phyloP scores from a whole-genome alignment of 2,888 invertebrate genomes.

The Coelopa pilipes region DNA sequence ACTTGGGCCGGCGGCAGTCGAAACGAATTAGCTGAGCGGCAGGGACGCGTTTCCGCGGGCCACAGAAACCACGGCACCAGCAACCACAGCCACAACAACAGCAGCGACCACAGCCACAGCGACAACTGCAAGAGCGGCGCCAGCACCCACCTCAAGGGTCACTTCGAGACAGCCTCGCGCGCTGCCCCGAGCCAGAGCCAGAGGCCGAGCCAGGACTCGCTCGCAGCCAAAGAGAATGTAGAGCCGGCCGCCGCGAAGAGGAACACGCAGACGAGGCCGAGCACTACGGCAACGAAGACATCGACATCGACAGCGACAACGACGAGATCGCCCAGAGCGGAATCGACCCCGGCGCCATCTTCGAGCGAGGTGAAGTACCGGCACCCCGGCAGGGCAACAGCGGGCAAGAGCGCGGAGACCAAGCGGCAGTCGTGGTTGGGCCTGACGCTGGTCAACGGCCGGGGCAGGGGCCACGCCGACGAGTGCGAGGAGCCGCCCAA shows the following conservation, averaged over 20 bases:
- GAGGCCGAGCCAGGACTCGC: background rate
- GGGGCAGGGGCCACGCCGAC: constrained; percentile 19
- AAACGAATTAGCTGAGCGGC: constrained; percentile 57
- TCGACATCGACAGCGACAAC: constrained; percentile 33
- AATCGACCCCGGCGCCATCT: constrained; percentile 40
- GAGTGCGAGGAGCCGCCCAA: background rate
- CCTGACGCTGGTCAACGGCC: constrained; percentile 31
- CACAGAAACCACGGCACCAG: constrained; percentile 35
- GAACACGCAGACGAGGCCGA: background rate
- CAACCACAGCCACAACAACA: constrained; percentile 38
- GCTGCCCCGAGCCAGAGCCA: too few species aligned
- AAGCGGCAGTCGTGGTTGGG: constrained; percentile 56
- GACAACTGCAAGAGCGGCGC: constrained; percentile 8
- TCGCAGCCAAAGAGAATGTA: constrained; percentile 9
- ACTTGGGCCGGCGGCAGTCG: constrained; percentile 47
- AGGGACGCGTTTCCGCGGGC: constrained; percentile 50
- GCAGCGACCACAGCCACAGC: constrained; percentile 36
- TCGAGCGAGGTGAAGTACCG: constrained; percentile 49
- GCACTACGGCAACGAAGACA: background rate
- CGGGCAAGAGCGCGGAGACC: constrained; percentile 37
- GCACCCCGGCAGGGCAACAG: constrained; percentile 41
- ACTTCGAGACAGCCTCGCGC: too few species aligned
- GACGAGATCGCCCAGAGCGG: too few species aligned
- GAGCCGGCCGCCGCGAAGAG: constrained; percentile 7
- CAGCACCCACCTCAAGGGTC: background rate